These are phyloP conservation scores for Pipa parva DNA, from an alignment of 2,113 vertebrate species.

Conservation along the genomic window DNA sequence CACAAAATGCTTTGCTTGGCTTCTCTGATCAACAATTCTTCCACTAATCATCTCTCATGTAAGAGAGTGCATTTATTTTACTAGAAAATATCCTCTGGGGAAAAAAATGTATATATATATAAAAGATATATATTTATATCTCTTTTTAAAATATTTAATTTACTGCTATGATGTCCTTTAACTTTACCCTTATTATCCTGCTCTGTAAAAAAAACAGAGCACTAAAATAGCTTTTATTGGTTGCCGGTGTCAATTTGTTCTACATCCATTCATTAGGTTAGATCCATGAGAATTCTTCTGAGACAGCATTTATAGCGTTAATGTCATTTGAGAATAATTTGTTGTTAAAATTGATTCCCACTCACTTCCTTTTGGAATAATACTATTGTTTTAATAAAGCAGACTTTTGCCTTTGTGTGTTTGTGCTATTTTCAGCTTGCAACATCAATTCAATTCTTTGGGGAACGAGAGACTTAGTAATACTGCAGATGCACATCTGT, in stretches of 20 bases:
- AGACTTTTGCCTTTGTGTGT: slow-evolving; percentile 17
- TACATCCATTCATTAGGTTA: background rate
- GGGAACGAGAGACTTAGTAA: slow-evolving; percentile 54
- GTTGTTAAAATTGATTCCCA: too few species aligned
- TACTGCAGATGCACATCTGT: slow-evolving; percentile 61
- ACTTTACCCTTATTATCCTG: too few species aligned
- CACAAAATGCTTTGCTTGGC: too few species aligned
- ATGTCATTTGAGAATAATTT: background rate
- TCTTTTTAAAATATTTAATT: too few species aligned
- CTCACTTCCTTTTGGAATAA: slow-evolving; percentile 1
- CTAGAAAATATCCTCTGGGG: too few species aligned
- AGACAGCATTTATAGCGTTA: background rate
- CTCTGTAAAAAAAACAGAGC: background rate
- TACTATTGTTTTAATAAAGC: background rate
- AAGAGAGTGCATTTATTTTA: too few species aligned
- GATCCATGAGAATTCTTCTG: background rate
- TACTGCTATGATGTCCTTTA: too few species aligned
- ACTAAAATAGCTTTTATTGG: background rate
- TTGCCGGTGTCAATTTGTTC: background rate
- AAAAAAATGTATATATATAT: too few species aligned
- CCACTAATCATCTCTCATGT: too few species aligned
- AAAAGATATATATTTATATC: too few species aligned
- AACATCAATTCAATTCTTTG: slow-evolving; percentile 47
- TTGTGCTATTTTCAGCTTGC: slow-evolving; percentile 59
- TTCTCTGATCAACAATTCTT: too few species aligned